Evolutionary conservation across 1,140 invertebrate species (phyloP).

Genomic region (Chrysomallon squamiferum): DNA sequence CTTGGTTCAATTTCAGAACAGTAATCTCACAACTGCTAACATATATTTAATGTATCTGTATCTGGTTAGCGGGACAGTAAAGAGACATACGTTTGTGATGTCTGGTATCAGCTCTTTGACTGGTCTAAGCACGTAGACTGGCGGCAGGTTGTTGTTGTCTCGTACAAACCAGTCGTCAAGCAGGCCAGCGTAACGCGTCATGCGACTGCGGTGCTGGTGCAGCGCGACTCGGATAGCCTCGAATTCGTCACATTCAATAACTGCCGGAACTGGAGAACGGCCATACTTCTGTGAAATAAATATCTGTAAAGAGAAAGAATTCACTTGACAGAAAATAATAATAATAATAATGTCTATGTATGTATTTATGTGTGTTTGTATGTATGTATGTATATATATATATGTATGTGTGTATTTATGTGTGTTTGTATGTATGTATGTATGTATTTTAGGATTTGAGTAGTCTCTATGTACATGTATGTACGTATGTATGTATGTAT

Average conservation of each 20-base stretch:
- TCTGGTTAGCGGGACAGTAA: too few species aligned
- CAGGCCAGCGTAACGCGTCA: slow-evolving; percentile 41
- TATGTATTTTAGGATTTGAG: too few species aligned
- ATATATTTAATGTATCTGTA: too few species aligned
- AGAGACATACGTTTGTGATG: background rate
- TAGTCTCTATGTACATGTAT: too few species aligned
- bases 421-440: too few species aligned
- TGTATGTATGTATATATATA: too few species aligned
- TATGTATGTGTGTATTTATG: too few species aligned
- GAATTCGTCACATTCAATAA: slow-evolving; percentile 42
- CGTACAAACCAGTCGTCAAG: slow-evolving; percentile 74
- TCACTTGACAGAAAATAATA: background rate
- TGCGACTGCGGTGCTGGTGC: slow-evolving; percentile 39
- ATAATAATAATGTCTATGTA: background rate
- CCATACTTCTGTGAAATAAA: slow-evolving; percentile 58
- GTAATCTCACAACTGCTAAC: too few species aligned
- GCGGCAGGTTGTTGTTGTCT: slow-evolving; percentile 73
- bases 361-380: background rate
- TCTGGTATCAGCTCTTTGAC: slow-evolving; percentile 17
- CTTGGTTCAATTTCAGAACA: too few species aligned
- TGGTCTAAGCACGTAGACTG: slow-evolving; percentile 76
- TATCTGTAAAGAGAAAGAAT: slow-evolving; percentile 63
- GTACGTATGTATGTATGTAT: too few species aligned
- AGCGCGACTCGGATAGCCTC: slow-evolving; percentile 43
- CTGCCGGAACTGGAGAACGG: slow-evolving; percentile 27